Conservation (phyloP, 2,888 invertebrate genomes). For the Melikaiella ostensackeni region DNA sequence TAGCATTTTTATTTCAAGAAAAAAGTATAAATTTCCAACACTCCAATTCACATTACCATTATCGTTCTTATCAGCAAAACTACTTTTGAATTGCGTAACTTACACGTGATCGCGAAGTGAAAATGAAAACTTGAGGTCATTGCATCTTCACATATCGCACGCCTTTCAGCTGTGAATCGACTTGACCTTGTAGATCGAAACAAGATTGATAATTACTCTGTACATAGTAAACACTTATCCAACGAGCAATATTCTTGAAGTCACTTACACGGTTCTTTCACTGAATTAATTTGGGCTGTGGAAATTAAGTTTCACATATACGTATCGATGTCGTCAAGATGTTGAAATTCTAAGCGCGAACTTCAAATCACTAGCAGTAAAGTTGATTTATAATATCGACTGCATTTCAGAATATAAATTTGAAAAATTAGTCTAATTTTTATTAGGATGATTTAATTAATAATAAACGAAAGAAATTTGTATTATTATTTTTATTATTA, state of each 20-base stretch:
- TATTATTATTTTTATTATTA: no score
- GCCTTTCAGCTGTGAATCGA: slow-evolving; percentile 11
- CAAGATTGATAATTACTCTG: slow-evolving; percentile 11
- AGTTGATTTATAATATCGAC: neutral
- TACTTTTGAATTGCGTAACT: neutral
- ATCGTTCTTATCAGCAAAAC: neutral
- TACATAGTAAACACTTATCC: neutral
- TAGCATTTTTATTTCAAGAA: neutral
- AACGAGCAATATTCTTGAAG: neutral
- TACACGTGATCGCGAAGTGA: slow-evolving; percentile 24
- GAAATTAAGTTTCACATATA: neutral
- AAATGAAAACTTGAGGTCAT: slow-evolving; percentile 32
- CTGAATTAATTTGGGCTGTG: neutral
- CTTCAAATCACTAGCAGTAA: no score
- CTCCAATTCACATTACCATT: neutral
- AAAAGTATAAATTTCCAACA: neutral
- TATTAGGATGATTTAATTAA: no score
- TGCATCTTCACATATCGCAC: neutral
- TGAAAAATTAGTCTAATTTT: no score
- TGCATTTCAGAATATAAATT: neutral
- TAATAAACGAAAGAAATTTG: no score
- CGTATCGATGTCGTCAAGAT: no score
- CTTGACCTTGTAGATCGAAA: slow-evolving; percentile 5
- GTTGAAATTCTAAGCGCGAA: no score
- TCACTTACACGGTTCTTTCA: neutral